Evolutionary conservation across 2,797 vertebrate species (phyloP).

Genomic region (Amblyraja radiata): DNA sequence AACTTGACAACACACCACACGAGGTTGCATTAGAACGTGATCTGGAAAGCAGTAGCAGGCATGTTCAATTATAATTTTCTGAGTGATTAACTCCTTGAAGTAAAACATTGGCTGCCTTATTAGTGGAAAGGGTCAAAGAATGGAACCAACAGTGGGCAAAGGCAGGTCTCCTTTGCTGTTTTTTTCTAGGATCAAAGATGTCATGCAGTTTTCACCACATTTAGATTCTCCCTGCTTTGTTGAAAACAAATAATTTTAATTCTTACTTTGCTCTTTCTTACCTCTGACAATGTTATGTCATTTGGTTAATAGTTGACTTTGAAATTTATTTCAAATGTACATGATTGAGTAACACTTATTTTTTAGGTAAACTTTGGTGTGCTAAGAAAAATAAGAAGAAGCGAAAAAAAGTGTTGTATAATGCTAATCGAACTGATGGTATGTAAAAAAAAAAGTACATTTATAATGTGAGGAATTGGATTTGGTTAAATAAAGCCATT

Average conservation of each 20-base stretch:
- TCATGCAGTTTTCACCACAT: too few relatives aligned
- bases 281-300: not conserved
- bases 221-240: not conserved
- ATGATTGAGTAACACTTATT: constrained; percentile 30
- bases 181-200: too few relatives aligned
- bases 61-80: not conserved
- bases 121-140: not conserved
- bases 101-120: not conserved
- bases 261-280: not conserved
- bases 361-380: constrained; percentile 89
- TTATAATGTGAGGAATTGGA: not conserved
- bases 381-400: constrained; percentile 98
- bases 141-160: not conserved
- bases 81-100: not conserved
- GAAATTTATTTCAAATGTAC: not conserved
- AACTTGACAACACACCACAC: too few relatives aligned
- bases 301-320: not conserved
- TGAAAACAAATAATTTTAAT: not conserved
- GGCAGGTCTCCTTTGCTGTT: too few relatives aligned
- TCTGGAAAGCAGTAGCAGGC: not conserved
- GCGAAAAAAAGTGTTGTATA: constrained; percentile 87
- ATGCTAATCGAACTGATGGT: constrained; percentile 89
- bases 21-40: not conserved
- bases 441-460: constrained; percentile 44
- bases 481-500: not conserved